phyloP scores from a whole-genome alignment of 2,888 invertebrate species.

The Vanessa cardui region DNA sequence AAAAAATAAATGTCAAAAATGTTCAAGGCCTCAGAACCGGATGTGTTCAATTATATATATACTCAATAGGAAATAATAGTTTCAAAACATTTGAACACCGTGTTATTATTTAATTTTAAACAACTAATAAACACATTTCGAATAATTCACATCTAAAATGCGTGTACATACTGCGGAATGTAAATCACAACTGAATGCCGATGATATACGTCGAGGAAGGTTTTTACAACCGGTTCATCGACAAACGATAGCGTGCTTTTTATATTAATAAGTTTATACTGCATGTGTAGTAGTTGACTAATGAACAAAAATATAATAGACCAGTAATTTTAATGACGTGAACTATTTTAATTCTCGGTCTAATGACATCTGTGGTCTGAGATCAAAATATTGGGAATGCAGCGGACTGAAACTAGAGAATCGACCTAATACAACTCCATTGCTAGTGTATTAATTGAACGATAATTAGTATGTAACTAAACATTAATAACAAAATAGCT shows the following conservation, averaged over 20 bases:
- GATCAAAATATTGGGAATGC: background rate
- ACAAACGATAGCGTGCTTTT: constrained; percentile 41
- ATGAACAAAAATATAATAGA: background rate
- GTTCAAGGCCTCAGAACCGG: constrained; percentile 32
- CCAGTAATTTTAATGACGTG: background rate
- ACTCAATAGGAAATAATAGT: constrained; percentile 2
- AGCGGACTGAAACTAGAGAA: no score
- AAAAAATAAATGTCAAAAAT: constrained; percentile 45
- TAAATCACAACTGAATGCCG: constrained; percentile 46
- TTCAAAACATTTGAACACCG: constrained; percentile 14
- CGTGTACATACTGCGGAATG: constrained; percentile 44
- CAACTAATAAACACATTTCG: constrained; percentile 2
- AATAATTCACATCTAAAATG: constrained; percentile 22
- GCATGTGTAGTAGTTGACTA: constrained; percentile 11
- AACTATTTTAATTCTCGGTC: no score
- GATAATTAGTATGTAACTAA: no score
- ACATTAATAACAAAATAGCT: no score
- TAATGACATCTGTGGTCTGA: background rate
- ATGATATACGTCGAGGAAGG: constrained; percentile 41
- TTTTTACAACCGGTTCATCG: constrained; percentile 54
- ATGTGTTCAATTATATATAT: constrained; percentile 21
- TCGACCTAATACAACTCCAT: no score
- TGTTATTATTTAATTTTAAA: constrained; percentile 3
- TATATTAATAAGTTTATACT: constrained; percentile 20
- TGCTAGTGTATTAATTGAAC: no score